Evolutionary conservation across 2,113 vertebrate genomes (phyloP), one percentile per base, ranked within the genome.

Genomic region (Tragulus kanchil): DNA sequence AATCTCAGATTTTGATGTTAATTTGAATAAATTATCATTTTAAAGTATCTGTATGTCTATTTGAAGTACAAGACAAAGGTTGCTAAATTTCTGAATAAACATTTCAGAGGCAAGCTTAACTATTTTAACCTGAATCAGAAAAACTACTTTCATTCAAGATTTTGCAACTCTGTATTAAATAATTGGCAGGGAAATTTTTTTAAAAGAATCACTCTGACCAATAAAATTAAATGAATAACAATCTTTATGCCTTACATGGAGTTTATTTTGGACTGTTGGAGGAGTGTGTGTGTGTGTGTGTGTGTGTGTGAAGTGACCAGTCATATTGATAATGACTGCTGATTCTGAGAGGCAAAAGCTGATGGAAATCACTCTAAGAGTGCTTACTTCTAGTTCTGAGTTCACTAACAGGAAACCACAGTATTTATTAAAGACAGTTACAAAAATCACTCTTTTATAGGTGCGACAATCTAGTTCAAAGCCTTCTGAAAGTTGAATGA

Each of bases 401-500:
- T 50, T 28, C 23, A 77, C 90, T 93, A 94, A 26, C 58, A 85
- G 11, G 88, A 93, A 98, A 95, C 84, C 83, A 91, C 69, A 94
- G 94, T 71, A 90, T 95, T 89, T 98, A 96, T 52, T 96, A 97
- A 96, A 97, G 56, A 96, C 5, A 93, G 88, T 73, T 86, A 59
- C 78, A 95, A 97, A 97, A 94, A 95, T 85, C 97, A 56, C 10
- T 52, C 95, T 95, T 96, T 96, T 65, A 65, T 92, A 94, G 93
- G 89, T 93, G 97, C 93, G 97, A 92, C 56, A 96, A 89, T 54
- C 88, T 85, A 6, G 69, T 96, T 97, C 96, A 98, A 96, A 96
- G 42, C 59, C 93, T 98, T 95, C 95, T 97, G 92, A 98, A 78
- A 97, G 54, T 11, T 96, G 95, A 98, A 93, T 67, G 97, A 50